These are phyloP conservation scores for Chaetops frenatus DNA, from an alignment of 2,113 vertebrate species.

Conservation along the genomic window DNA sequence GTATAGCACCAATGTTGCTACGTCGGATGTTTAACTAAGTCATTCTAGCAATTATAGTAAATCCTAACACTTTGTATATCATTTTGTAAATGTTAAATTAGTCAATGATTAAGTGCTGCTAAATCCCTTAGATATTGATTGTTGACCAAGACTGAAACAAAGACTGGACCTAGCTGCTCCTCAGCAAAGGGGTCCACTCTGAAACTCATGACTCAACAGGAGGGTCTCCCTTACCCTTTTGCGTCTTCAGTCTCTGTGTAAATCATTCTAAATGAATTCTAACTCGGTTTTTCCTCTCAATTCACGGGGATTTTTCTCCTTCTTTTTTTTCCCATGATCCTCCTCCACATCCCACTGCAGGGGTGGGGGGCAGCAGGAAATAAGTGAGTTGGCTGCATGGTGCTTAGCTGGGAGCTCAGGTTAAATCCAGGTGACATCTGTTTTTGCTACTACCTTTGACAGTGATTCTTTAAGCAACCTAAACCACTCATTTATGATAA, in stretches of 20 bases:
- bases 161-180: neutral
- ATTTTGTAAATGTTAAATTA: neutral
- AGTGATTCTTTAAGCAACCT: neutral
- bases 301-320: fast-evolving
- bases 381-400: neutral
- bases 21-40: neutral
- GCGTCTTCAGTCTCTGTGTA: neutral
- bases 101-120: neutral
- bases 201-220: neutral
- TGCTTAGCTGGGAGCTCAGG: neutral
- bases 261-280: neutral
- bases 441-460: neutral
- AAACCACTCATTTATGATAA: neutral
- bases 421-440: neutral
- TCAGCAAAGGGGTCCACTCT: neutral
- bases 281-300: neutral
- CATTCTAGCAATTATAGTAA: neutral
- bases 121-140: neutral
- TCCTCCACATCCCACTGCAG: neutral
- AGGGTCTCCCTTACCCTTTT: neutral
- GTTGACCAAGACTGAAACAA: neutral
- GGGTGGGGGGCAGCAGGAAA: neutral
- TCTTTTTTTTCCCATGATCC: neutral
- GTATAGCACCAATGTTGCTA: neutral
- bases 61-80: neutral